Base-by-base conservation (phyloP, 2,888 invertebrate species). In the Drosophila nigritarsus region DNA sequence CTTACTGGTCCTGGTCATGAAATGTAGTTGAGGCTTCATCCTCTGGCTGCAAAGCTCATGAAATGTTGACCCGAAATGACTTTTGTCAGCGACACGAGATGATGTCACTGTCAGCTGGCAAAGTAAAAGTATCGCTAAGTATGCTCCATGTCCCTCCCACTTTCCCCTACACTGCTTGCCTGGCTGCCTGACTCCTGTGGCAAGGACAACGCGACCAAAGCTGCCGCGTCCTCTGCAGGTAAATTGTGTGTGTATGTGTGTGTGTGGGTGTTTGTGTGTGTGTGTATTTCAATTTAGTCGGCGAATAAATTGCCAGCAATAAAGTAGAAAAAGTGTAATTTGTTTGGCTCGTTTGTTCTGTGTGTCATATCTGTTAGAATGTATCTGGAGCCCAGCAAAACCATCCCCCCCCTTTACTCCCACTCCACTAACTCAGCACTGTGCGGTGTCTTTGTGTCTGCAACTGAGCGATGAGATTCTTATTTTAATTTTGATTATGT, bases 401-500 rank as follows among this genome's bases (percentile, higher is more conserved):
- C 20, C 27, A 27, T 5, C 55, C n/a, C 9, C 27, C 6, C 42
- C 2, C 20, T 2, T 5, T 15, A 2, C 24, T 7, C 13, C 6
- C 0, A 9, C 15, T 3, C 11, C 20, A 7, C n/a, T 1, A n/a
- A 29, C n/a, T 15, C 20, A 24, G 29, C 50, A 20, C 18, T 38
- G 24, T 30, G 24, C 29, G 24, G 27, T 18, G 49, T 48, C 50
- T 42, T 50, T 63, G 50, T 73, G 73, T 59, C 87, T 87, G 90
- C 83, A 65, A 58, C 83, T 90, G 87, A 87, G 83, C 78, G 89
- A 87, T 87, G 87, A 83, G 87, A 76, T 82, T 88, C 87, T 87
- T 90, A 87, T 87, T 87, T 90, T 87, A 87, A 87, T 87, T 87
- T 87, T 90, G 90, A 86, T 87, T 81, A 83, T 88, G 87, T 83